Evolutionary conservation across 2,888 invertebrate genomes (phyloP), one percentile per base, ranked within the genome.

Genomic region (Drosophila putrida): DNA sequence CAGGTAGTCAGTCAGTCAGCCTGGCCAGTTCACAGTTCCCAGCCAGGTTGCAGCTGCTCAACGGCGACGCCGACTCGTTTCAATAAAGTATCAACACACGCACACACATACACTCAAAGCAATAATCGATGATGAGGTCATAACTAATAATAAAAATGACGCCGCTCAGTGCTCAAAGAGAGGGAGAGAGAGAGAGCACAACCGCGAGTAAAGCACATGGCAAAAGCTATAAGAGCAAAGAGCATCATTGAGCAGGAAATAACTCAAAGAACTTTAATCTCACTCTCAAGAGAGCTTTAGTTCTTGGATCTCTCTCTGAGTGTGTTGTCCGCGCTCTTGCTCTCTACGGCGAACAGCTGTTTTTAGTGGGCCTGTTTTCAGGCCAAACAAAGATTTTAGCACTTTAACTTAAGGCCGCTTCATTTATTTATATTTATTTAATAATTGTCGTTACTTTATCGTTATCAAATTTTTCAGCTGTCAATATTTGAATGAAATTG

Each of bases 51-150:
- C 75, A 76, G 73, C 75, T 76, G 75, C 73, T 73, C 54, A 25
- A n/a, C 59, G 63, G 27, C 38, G 60, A 65, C 71, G 60, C 43
- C 49, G 43, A 84, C 80, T 84, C 78, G 88, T 86, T 88, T 90
- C 89, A 89, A 90, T 89, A 90, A 46, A 57, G 57, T 57, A 57
- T 46, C 36, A 57, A 47, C 41, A 58, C 54, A 62, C 62, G 51
- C 60, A 47, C 61, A 46, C 41, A 51, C 61, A 63, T 20, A 49
- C 33, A 20, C 49, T 10, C 65, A 58, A 90, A 91, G 90, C 90
- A 91, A 91, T 91, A 92, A 92, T 92, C 92, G 90, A 91, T 91
- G 92, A 92, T 92, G 92, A 92, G 92, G 92, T 92, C 92, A 92
- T 92, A 90, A 92, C 92, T 92, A 92, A 92, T 92, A 92, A 92